Base-by-base conservation (phyloP, 2,888 invertebrate species). In the Germaria angustata region DNA sequence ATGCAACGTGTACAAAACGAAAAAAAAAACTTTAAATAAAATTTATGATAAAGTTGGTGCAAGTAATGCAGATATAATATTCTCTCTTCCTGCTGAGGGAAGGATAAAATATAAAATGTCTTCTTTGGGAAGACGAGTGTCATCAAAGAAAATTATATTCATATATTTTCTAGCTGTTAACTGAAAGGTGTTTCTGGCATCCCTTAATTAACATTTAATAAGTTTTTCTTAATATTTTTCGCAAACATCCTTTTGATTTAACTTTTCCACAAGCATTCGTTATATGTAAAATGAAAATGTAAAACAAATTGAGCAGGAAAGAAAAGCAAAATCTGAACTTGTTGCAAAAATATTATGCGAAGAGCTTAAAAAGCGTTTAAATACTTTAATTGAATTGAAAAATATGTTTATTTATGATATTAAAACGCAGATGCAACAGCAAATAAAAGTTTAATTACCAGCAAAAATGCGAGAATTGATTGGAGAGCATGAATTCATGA, bases 301-400 rank as follows among this genome's bases (percentile, higher is more conserved):
- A n/a, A n/a, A n/a, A n/a, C 15, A 69, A 28, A 34, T 53, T 4
- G 20, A 28, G 22, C 9, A n/a, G n/a, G 11, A 55, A 36, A 69
- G 28, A 34, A 28, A 46, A 44, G 22, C 22, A 61, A 69, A 79
- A 59, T 51, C 65, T 68, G 44, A 61, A 63, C 55, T 57, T 59
- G 11, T 71, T 71, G 65, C 17, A 39, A 51, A 63, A 41, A 55
- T 49, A 57, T 55, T 34, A 39, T 34, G 46, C 28, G 20, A 46
- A 24, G 41, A 75, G 41, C 46, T 76, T 61, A 76, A 82, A 76
- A 79, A 66, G 59, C 75, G 46, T 79, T 79, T 79, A 82, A 79
- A 82, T 69, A 53, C 36, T 79, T 79, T 82, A 75, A 73, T 82
- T 79, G 69, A 59, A 82, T 59, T 39, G 59, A 75, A 82, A 79